Evolutionary conservation across 2,888 invertebrate species (phyloP).

Genomic region (Pandemis corylana): DNA sequence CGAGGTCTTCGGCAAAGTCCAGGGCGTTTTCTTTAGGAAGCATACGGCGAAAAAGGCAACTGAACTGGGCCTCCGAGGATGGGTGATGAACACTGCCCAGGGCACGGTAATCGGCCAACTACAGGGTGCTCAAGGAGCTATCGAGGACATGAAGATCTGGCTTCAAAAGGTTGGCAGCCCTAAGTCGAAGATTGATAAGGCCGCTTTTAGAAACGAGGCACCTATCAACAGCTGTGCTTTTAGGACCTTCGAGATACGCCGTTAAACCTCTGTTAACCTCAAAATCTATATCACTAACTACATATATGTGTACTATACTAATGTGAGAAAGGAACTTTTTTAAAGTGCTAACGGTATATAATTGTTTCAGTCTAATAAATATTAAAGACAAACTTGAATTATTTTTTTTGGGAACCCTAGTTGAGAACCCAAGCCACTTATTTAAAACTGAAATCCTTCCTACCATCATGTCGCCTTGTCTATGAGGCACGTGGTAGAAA

Average conservation of each 20-base stretch:
- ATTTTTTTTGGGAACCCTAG: background rate
- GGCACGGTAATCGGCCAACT: conserved; percentile 89
- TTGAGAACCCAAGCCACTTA: background rate
- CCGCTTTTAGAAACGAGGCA: conserved; percentile 87
- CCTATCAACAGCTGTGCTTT: conserved; percentile 76
- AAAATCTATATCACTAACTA: background rate
- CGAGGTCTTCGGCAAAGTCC: conserved; percentile 86
- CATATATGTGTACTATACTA: background rate
- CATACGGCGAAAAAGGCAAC: conserved; percentile 87
- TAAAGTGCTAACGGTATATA: background rate
- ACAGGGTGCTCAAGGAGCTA: conserved; percentile 84
- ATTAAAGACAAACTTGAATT: background rate
- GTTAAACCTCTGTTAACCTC: conserved; percentile 39
- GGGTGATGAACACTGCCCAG: conserved; percentile 90
- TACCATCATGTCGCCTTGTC: too few species aligned
- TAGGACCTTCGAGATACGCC: conserved; percentile 78
- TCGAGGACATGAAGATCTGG: conserved; percentile 86
- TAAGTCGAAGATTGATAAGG: conserved; percentile 87
- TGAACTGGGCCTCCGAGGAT: conserved; percentile 87
- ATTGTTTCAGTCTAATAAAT: background rate
- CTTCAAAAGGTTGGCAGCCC: conserved; percentile 88
- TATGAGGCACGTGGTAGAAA: too few species aligned
- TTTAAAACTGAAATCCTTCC: too few species aligned
- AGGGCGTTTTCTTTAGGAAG: conserved; percentile 85
- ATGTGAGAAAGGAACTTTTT: background rate